Evolutionary conservation across 2,888 invertebrate genomes (phyloP), one percentile per base, ranked within the genome.

Genomic region (Apeira syringaria): DNA sequence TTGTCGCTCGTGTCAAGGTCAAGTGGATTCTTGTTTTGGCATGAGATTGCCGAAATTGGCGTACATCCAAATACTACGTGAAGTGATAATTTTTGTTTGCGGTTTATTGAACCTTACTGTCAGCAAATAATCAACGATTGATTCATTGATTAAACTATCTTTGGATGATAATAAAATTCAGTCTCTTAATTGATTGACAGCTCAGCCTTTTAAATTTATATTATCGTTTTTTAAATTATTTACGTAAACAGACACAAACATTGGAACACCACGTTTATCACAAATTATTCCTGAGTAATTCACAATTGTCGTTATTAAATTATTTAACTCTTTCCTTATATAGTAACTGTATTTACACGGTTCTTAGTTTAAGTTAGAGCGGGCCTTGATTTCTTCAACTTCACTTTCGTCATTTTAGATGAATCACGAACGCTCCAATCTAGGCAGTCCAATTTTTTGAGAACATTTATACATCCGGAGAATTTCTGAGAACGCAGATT

Each of bases 361-460:
- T 46, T 31, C 15, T 61, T 67, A 66, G 53, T 67, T 64, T 56
- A 64, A 56, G 68, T 67, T 63, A 64, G 64, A 50, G 55, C 60
- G 56, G 65, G 58, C 74, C 74, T 79, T 71, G 77, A 69, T 66
- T 73, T 74, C 69, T 89, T 89, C 81, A 88, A 81, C 77, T 87
- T 89, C 65, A 88, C 88, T 88, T 86, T 89, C 84, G 89, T 81
- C 89, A 88, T 89, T 85, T 84, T 88, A 79, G 65, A 75, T 89
- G 87, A 89, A 64, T 89, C 89, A 89, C 82, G 55, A 66, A 49
- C 57, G 50, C 57, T 47, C 50, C 53, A 64, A 56, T 63, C 53
- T 61, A 68, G 65, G 66, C 66, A 67, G 65, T 64, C 63, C 59
- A 59, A 73, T 63, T 67, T 59, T 65, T 57, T 55, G 55, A 55